A percentile compares a stretch with the other conserved stretches of the same genome.
phyloP scores from a whole-genome alignment of 2,888 invertebrate genomes.

The Zygogramma bicolorata region DNA sequence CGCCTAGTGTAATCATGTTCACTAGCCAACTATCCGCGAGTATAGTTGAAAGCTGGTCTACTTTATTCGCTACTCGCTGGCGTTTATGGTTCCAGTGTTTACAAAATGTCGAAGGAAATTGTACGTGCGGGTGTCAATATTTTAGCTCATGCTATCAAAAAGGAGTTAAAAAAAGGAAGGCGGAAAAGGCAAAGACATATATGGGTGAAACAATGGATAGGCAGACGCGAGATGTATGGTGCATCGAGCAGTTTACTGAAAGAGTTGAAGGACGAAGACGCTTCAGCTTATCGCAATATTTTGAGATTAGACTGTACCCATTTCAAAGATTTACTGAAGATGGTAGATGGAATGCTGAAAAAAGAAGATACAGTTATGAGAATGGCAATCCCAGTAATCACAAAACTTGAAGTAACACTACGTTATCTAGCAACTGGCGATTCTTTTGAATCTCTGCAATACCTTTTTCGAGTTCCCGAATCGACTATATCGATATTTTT shows the following conservation, averaged over 20 bases:
- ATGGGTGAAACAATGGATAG: neutral
- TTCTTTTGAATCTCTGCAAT: neutral
- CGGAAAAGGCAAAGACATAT: neutral
- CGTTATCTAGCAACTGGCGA: neutral
- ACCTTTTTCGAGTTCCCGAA: slow-evolving; percentile 9
- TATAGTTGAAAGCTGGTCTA: neutral
- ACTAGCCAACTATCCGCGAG: neutral
- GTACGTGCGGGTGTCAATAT: neutral
- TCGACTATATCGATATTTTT: neutral
- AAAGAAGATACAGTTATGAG: neutral
- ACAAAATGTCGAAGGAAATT: neutral
- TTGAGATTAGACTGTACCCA: neutral
- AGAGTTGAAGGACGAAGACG: neutral
- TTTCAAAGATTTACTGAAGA: neutral
- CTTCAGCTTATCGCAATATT: neutral
- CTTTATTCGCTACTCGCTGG: neutral
- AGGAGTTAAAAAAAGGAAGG: neutral
- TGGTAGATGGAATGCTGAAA: neutral
- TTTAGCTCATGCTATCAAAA: neutral
- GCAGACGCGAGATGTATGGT: neutral
- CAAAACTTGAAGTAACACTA: slow-evolving; percentile 7
- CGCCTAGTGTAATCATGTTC: neutral
- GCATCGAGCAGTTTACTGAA: neutral
- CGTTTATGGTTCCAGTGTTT: neutral
- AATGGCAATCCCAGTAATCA: slow-evolving; percentile 7